Conservation (phyloP, 2,888 invertebrate species). For the Eristalis arbustorum region DNA sequence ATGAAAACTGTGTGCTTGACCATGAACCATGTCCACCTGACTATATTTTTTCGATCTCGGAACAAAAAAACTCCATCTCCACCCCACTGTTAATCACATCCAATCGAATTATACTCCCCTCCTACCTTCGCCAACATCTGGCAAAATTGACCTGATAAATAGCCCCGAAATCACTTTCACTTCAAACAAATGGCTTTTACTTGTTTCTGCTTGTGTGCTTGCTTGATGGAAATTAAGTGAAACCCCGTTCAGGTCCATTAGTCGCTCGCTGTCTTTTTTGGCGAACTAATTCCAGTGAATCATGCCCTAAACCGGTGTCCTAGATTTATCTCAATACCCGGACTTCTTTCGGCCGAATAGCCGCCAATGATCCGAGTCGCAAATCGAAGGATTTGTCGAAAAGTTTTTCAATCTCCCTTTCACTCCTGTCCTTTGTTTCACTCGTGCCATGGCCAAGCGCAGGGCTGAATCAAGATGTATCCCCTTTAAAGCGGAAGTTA, state of each 20-base stretch:
- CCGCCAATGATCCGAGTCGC: background rate
- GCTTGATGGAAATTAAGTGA: slow-evolving; percentile 24
- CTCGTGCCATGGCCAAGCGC: background rate
- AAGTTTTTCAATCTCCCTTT: background rate
- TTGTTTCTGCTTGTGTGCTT: background rate
- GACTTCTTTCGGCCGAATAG: background rate
- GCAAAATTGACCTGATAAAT: slow-evolving; percentile 19
- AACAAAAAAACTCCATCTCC: no score
- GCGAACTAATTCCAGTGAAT: slow-evolving; percentile 17
- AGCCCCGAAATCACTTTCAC: background rate
- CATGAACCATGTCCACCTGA: no score
- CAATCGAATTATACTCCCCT: background rate
- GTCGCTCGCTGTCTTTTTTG: background rate
- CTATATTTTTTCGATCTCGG: no score
- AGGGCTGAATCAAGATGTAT: background rate
- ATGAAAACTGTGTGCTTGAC: no score
- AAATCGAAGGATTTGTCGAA: slow-evolving; percentile 9
- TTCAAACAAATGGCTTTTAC: background rate
- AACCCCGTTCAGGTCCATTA: slow-evolving; percentile 24
- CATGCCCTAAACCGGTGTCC: slow-evolving; percentile 1
- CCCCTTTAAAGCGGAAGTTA: background rate
- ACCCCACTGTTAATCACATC: no score
- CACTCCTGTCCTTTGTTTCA: background rate
- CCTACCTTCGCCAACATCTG: no score
- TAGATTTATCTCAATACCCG: slow-evolving; percentile 16